Conservation (phyloP, 2,797 vertebrate genomes). For the Malurus splendens region DNA sequence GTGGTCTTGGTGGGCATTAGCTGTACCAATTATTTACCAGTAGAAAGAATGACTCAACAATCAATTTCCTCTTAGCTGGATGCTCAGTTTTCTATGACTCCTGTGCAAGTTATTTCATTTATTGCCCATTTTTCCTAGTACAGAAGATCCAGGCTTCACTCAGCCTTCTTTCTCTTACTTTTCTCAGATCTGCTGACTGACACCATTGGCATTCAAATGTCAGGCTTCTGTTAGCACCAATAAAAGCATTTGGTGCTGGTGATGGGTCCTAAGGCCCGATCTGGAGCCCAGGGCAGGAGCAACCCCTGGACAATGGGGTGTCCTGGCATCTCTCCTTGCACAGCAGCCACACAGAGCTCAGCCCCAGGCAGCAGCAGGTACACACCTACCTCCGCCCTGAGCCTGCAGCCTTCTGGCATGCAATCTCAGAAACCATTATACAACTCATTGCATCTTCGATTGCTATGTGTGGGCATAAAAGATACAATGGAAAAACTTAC, state of each 20-base stretch:
- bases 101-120: neutral
- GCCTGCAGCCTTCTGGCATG: neutral
- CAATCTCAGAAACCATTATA: neutral
- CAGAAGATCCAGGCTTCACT: neutral
- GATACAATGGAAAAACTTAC: constrained; percentile 1
- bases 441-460: neutral
- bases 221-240: neutral
- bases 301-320: accelerated
- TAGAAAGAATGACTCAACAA: neutral
- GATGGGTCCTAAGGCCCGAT: too few relatives aligned
- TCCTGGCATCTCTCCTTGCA: accelerated
- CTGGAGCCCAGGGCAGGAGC: neutral
- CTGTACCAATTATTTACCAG: neutral
- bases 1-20: neutral
- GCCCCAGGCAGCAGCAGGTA: accelerated
- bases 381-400: neutral
- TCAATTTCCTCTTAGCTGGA: neutral
- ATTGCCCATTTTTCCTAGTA: neutral
- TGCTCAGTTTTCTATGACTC: neutral
- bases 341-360: neutral
- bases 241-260: neutral
- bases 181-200: neutral
- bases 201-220: neutral
- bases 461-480: neutral
- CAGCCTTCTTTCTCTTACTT: neutral